Percentiles rank a stretch among this genome's conserved stretches.
These are phyloP conservation scores for Rotaria magnacalcarata DNA, from an alignment of 2,888 invertebrate genomes.

Conservation along the genomic window DNA sequence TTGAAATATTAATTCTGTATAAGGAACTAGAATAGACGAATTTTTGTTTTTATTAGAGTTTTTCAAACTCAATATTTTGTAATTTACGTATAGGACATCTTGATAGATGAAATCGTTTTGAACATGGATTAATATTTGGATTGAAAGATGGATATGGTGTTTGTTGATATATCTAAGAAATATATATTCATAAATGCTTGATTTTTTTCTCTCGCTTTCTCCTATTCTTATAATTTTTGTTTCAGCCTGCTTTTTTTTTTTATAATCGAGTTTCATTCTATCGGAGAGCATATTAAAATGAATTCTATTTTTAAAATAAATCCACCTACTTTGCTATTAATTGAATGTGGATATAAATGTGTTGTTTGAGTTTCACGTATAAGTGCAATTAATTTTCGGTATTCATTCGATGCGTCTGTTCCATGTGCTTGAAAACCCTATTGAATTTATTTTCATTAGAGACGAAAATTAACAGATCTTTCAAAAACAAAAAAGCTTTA, in stretches of 20 bases:
- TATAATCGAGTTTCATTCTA: too few relatives aligned
- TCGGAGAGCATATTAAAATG: background rate
- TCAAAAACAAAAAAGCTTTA: background rate
- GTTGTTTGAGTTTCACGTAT: constrained; percentile 16
- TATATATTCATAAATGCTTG: background rate
- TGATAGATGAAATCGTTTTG: constrained; percentile 5
- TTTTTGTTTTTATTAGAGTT: too few relatives aligned
- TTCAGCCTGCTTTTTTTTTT: too few relatives aligned
- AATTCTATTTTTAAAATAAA: background rate
- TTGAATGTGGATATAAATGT: background rate
- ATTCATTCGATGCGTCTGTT: background rate
- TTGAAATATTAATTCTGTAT: constrained; percentile 25
- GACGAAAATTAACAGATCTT: too few relatives aligned
- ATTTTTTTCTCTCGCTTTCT: background rate
- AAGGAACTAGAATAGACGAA: background rate
- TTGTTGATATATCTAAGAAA: background rate
- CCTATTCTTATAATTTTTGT: background rate
- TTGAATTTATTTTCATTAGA: too few relatives aligned
- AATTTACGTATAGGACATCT: background rate
- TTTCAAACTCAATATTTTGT: too few relatives aligned
- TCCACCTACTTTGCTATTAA: background rate
- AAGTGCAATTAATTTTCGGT: constrained; percentile 23
- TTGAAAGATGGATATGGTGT: constrained; percentile 1
- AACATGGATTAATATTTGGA: constrained; percentile 12
- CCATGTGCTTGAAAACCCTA: constrained; percentile 34